These are phyloP conservation scores for Tiphia femorata DNA, from an alignment of 2,888 invertebrate genomes.

Conservation along the genomic window DNA sequence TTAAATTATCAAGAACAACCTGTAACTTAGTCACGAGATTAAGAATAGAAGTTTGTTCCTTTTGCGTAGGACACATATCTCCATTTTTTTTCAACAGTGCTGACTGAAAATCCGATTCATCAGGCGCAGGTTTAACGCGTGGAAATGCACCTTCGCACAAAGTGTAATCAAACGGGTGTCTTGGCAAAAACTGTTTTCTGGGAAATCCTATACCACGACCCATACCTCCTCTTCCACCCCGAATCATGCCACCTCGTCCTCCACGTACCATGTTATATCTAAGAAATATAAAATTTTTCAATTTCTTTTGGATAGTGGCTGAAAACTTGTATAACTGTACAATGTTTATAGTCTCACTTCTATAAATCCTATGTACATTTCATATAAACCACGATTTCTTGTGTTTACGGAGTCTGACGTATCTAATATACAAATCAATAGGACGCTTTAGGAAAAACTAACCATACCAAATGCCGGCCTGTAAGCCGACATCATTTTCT, in stretches of 20 bases:
- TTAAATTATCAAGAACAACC: conserved; percentile 91
- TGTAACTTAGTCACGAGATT: conserved; percentile 97
- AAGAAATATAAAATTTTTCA: neutral
- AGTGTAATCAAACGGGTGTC: conserved; percentile 90
- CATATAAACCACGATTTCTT: too few relatives aligned
- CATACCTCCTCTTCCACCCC: conserved; percentile 76
- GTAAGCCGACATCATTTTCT: too few relatives aligned
- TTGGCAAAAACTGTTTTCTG: conserved; percentile 76
- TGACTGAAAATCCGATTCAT: conserved; percentile 89
- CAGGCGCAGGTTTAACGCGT: conserved; percentile 82
- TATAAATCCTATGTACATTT: too few relatives aligned
- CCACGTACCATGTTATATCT: conserved; percentile 74
- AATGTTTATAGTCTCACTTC: too few relatives aligned
- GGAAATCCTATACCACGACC: conserved; percentile 77
- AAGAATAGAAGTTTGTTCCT: conserved; percentile 92
- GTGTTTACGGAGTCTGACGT: too few relatives aligned
- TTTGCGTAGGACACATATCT: conserved; percentile 90
- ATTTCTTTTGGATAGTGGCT: too few relatives aligned
- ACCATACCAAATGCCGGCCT: too few relatives aligned
- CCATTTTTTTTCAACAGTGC: conserved; percentile 92
- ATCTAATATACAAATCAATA: too few relatives aligned
- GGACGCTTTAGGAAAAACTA: too few relatives aligned
- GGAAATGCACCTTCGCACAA: conserved; percentile 92
- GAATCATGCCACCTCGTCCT: conserved; percentile 77
- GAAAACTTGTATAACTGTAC: too few relatives aligned